Conservation (phyloP, 2,797 vertebrate species). For the Malacoctenus gilli region DNA sequence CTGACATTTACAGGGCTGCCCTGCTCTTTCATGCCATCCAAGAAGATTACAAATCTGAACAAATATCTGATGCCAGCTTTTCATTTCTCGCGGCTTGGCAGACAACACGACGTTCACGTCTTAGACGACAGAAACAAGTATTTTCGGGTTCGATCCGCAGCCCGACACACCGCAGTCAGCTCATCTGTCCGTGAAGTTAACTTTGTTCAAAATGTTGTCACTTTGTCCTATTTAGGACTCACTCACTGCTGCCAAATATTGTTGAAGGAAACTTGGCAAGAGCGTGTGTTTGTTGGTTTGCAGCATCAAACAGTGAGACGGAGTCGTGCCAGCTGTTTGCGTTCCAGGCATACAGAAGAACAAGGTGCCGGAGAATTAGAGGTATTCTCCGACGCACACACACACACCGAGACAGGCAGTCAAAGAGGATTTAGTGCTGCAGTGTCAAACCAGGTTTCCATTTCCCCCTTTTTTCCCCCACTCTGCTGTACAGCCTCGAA, state of each 20-base stretch:
- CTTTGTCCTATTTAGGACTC: constrained; percentile 31
- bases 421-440: constrained; percentile 45
- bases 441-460: constrained; percentile 26
- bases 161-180: not conserved
- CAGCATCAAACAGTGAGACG: constrained; percentile 31
- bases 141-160: no score
- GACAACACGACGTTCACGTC: no score
- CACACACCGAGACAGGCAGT: constrained; percentile 20
- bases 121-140: no score
- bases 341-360: constrained; percentile 40
- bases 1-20: no score
- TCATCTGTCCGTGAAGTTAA: constrained; percentile 17
- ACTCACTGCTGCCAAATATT: constrained; percentile 32
- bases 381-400: constrained; percentile 7
- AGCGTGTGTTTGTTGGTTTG: constrained; percentile 24
- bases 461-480: constrained; percentile 14
- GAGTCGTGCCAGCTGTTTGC: constrained; percentile 50
- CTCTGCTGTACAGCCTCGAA: constrained; percentile 8
- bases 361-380: constrained; percentile 49
- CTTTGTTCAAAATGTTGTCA: constrained; percentile 33
- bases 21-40: not conserved
- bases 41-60: not conserved
- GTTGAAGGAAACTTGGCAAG: constrained; percentile 41
- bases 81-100: no score
- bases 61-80: not conserved